These are phyloP conservation scores for Isichthys henryi DNA, from an alignment of 2,113 vertebrate genomes.

Conservation along the genomic window DNA sequence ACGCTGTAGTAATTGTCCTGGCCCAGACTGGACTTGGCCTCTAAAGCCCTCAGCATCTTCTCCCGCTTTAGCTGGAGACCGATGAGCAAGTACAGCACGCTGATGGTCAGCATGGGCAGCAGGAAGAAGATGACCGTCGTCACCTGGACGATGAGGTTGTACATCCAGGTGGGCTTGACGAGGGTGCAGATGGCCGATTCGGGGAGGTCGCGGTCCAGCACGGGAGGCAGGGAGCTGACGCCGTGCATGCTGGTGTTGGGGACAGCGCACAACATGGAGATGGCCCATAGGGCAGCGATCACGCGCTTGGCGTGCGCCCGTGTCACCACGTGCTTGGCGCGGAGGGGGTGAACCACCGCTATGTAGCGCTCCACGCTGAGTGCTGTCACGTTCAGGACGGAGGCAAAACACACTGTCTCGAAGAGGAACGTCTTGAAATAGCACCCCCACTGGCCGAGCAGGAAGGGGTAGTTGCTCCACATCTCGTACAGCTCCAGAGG, in stretches of 20 bases:
- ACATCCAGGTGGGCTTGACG: constrained; percentile 67
- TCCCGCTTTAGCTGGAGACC: constrained; percentile 75
- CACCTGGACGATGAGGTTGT: constrained; percentile 79
- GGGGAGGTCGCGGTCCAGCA: constrained; percentile 49
- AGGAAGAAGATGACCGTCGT: constrained; percentile 84
- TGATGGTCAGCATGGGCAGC: constrained; percentile 83
- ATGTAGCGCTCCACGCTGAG: constrained; percentile 87
- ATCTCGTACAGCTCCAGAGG: constrained; percentile 87
- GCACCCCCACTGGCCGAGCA: constrained; percentile 73
- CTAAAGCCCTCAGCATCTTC: constrained; percentile 59
- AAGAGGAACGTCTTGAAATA: constrained; percentile 85
- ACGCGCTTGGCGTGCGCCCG: constrained; percentile 73
- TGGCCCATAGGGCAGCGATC: constrained; percentile 69
- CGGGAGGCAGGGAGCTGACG: constrained; percentile 51
- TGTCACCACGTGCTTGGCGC: constrained; percentile 80
- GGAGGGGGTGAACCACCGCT: constrained; percentile 82
- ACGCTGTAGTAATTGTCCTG: constrained; percentile 41
- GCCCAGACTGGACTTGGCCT: constrained; percentile 41
- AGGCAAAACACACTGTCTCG: constrained; percentile 84
- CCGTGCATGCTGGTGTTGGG: constrained; percentile 91
- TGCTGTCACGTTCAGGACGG: constrained; percentile 84
- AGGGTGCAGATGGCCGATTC: constrained; percentile 67
- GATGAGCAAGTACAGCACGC: constrained; percentile 78
- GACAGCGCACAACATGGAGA: constrained; percentile 74
- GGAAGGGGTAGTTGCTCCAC: constrained; percentile 88